Base-by-base conservation (phyloP, 2,888 invertebrate species). In the Ecliptopera silaceata region DNA sequence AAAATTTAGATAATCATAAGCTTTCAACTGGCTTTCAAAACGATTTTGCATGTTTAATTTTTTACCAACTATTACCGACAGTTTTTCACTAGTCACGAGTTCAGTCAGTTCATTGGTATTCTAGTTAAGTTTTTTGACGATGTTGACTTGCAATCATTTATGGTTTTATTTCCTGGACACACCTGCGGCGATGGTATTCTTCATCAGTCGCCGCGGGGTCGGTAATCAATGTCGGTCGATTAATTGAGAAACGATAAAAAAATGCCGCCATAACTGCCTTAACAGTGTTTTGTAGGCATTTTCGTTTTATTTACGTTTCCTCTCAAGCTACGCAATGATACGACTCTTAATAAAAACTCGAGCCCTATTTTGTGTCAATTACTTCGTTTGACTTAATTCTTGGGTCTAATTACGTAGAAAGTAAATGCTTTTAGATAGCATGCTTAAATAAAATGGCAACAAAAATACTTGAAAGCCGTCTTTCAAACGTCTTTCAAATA, bases 21-120 rank as follows among this genome's bases (percentile, higher is more conserved):
- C 86, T 85, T 85, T 86, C 81, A 82, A 80, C 76, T 74, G 66
- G 68, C 75, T 84, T 82, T 85, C 80, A 80, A 82, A 79, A 69
- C 72, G 63, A 76, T 80, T 80, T 82, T 77, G 80, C 79, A 77
- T 80, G 79, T 82, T 74, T 68, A 72, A 70, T 70, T 76, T 36
- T 36, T 74, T 82, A 50, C 61, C 60, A 74, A 80, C 80, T 80
- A 80, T 80, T 78, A 78, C 71, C 66, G 74, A 69, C 58, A 58
- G 66, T 79, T 77, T 75, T 78, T 75, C 69, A 68, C 67, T 60
- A 58, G 63, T 72, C 72, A 72, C 68, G 71, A 69, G 65, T 66
- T 52, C 22, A 51, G 56, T 56, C 45, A 38, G 55, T 47, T 48
- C 36, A 46, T 52, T 51, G 36, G 57, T 56, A 51, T 59, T 69